phyloP scores from a whole-genome alignment of 2,113 vertebrate species.

The Bombycilla garrulus region DNA sequence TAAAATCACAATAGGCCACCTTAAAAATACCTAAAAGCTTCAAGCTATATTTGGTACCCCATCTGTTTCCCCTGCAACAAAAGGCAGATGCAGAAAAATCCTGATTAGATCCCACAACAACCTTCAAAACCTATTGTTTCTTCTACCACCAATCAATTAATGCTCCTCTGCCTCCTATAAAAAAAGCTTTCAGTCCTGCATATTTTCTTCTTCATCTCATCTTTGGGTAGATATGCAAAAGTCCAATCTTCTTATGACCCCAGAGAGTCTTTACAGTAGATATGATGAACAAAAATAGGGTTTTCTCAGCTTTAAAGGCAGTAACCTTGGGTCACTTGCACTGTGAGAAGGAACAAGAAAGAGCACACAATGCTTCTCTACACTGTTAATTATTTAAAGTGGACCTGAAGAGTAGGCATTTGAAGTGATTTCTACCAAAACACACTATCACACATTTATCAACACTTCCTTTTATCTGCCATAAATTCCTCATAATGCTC shows the following conservation, averaged over 20 bases:
- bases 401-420: background rate
- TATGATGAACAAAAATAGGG: background rate
- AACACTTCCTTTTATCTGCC: background rate
- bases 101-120: background rate
- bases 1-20: background rate
- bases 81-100: background rate
- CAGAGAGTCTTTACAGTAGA: background rate
- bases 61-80: background rate
- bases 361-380: fast-evolving
- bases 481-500: background rate
- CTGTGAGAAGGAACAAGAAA: background rate
- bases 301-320: background rate
- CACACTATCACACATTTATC: background rate
- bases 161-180: background rate
- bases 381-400: background rate
- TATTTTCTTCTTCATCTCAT: background rate
- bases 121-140: background rate
- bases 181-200: background rate
- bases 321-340: background rate
- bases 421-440: background rate
- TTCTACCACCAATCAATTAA: background rate
- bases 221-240: background rate
- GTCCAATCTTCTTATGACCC: background rate
- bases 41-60: background rate
- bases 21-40: background rate